Conservation (phyloP, 2,113 vertebrate species). For the Vombatus ursinus region DNA sequence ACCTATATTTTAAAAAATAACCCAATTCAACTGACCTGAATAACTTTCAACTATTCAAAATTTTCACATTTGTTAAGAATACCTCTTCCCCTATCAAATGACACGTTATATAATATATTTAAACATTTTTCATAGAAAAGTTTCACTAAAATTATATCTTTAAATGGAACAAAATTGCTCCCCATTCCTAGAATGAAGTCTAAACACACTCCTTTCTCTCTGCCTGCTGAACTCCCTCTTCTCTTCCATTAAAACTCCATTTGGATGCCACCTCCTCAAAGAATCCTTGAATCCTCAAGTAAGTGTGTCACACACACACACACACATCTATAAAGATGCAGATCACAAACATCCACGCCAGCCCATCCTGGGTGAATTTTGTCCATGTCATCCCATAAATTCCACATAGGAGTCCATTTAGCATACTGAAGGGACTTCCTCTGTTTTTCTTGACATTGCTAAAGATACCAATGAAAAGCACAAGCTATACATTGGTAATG, state of each 20-base stretch:
- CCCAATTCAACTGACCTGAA: background rate
- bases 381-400: background rate
- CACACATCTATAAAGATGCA: background rate
- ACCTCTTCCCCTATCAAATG: background rate
- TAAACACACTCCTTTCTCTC: background rate
- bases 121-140: background rate
- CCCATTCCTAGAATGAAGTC: background rate
- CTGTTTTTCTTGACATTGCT: background rate
- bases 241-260: background rate
- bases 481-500: background rate
- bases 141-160: background rate
- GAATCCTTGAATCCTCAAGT: background rate
- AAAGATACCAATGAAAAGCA: background rate
- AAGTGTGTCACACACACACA: background rate
- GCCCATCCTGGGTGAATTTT: background rate
- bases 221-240: background rate
- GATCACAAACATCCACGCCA: background rate
- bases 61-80: background rate
- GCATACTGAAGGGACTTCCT: background rate
- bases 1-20: background rate
- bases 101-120: background rate
- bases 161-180: background rate
- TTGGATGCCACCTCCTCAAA: background rate
- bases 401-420: background rate
- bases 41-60: slow-evolving; percentile 2